Base-by-base conservation (phyloP, 1,140 invertebrate genomes). In the Zaprionus camerounensis region DNA sequence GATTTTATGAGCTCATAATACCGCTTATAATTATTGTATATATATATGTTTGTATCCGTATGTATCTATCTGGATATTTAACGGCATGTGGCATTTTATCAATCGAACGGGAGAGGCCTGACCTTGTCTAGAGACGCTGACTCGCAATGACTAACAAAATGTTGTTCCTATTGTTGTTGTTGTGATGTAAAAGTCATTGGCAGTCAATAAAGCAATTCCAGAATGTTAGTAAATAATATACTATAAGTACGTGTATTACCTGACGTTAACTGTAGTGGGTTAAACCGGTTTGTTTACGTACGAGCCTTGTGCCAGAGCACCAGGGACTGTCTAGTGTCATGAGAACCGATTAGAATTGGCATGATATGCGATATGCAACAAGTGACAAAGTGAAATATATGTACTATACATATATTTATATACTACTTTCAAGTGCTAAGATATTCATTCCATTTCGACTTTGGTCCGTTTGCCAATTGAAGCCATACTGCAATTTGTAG, bases 141-240 rank as follows among this genome's bases (percentile, higher is more conserved):
- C 36, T 69, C 34, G 17, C 49, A 61, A 17, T 75, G 72, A 75
- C 59, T 75, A 75, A 75, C 22, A 44, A 49, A 12, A 28, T 34
- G 12, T 51, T 22, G 12, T 49, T 65, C 20, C 36, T 56, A 31
- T 55, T 68, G 26, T 73, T 59, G 9, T 59, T 65, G 44, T 46
- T 59, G 55, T 20, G 34, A 75, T 75, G 72, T 72, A 77, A 77
- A 67, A 72, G 70, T 77, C 74, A 77, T 67, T 77, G 70, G 34
- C 49, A 72, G 63, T 31, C 17, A 67, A 73, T 62, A 67, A 73
- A 72, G 53, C 57, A 77, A 34, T 77, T 72, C 70, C 63, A 76
- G 59, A 59, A 65, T 65, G 24, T 56, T 62, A 67, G 61, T 59
- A 53, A 58, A 56, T 56, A 56, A 53, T 53, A 53, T 20, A 17